phyloP scores from a whole-genome alignment of 2,113 vertebrate genomes.

The Nicator chloris region DNA sequence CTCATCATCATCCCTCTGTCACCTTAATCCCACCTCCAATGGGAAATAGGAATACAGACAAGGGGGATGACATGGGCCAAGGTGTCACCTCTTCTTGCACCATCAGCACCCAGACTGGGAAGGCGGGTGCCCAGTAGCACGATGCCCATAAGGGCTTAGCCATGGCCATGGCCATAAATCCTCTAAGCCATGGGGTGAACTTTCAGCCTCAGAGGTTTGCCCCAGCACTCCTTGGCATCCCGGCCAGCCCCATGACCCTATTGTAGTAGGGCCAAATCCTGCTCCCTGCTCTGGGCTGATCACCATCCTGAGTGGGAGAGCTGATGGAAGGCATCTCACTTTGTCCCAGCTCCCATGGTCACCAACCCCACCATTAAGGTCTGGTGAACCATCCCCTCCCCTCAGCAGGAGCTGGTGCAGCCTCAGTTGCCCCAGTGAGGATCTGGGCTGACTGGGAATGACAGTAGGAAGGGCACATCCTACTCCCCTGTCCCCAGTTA shows the following conservation, averaged over 20 bases:
- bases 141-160: fast-evolving
- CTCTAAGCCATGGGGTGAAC: background rate
- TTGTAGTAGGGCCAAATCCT: background rate
- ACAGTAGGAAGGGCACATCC: background rate
- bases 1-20: background rate
- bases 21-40: background rate
- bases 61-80: background rate
- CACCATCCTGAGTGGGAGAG: background rate
- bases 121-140: fast-evolving
- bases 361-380: background rate
- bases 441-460: background rate
- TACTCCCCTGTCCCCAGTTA: background rate
- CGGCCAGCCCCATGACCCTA: fast-evolving
- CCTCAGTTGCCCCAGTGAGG: background rate
- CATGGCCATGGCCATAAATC: background rate
- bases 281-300: background rate
- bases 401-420: background rate
- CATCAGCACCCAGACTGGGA: background rate
- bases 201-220: background rate
- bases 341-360: fast-evolving
- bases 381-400: background rate
- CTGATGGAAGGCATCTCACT: background rate
- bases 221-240: background rate
- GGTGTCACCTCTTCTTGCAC: background rate
- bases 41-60: background rate